Evolutionary conservation across 2,888 invertebrate species (phyloP).

Genomic region (Sialis fuliginosa): DNA sequence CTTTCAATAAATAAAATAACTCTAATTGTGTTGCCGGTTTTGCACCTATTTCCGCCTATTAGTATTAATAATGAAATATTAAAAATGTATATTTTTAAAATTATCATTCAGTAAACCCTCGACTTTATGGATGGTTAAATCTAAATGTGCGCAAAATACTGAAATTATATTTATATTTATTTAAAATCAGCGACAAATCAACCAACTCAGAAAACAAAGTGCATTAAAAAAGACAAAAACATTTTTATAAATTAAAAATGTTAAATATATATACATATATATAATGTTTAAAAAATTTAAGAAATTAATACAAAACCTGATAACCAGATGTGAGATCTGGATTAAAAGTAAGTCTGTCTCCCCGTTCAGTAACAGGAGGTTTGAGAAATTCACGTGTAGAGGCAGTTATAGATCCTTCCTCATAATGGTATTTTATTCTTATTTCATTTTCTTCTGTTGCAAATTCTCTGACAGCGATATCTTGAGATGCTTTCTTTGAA

Average conservation of each 20-base stretch:
- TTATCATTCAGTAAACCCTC: too few species aligned
- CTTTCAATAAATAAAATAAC: slow-evolving; percentile 41
- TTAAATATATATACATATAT: neutral
- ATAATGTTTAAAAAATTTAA: neutral
- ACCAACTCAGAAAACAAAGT: too few species aligned
- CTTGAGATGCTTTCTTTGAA: slow-evolving; percentile 33
- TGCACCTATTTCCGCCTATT: slow-evolving; percentile 41
- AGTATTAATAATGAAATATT: too few species aligned
- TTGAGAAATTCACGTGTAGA: slow-evolving; percentile 46
- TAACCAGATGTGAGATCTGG: slow-evolving; percentile 46
- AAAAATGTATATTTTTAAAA: too few species aligned
- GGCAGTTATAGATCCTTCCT: slow-evolving; percentile 37
- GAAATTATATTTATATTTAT: too few species aligned
- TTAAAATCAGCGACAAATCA: too few species aligned
- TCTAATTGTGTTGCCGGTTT: slow-evolving; percentile 40
- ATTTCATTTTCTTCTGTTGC: slow-evolving; percentile 40
- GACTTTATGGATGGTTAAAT: too few species aligned
- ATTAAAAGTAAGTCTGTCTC: slow-evolving; percentile 43
- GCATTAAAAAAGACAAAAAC: too few species aligned
- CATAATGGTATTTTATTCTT: slow-evolving; percentile 43
- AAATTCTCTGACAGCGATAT: slow-evolving; percentile 48
- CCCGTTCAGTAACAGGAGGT: slow-evolving; percentile 52
- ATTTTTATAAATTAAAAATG: too few species aligned
- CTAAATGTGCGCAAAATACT: too few species aligned
- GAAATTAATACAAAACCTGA: slow-evolving; percentile 28